Base-by-base conservation (phyloP, 2,113 vertebrate genomes). In the Daboia siamensis region DNA sequence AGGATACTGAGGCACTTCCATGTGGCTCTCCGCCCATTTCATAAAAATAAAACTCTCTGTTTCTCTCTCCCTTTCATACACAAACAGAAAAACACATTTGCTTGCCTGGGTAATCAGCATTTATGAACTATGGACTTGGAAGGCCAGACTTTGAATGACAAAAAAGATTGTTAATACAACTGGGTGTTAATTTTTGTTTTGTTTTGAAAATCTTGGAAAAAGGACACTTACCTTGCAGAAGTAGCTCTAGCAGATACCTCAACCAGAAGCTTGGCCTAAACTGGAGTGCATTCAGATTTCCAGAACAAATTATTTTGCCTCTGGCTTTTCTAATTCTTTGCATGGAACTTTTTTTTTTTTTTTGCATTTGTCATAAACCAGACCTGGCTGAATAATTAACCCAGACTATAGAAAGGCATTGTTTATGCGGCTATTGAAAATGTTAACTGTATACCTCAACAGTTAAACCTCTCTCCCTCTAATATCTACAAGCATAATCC, bases 161-260 rank as follows among this genome's bases (percentile, higher is more conserved):
- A 56, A 88, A 97, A 97, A 29, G 96, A 95, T 96, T 97, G 95
- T 96, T 97, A 98, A 97, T 96, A 96, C 96, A 96, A 95, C 97
- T 96, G 98, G 95, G 97, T 97, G 97, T 98, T 98, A 94, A 97
- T 98, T 98, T 97, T 97, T 97, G 96, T 96, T 96, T 98, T 98
- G 97, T 96, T 94, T 97, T 93, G 96, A 94, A 93, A 97, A 96
- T 97, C 96, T 97, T 98, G 97, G 98, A 97, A 98, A 95, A 2
- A 97, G 93, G 93, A 74, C 94, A 94, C 96, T 96, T 94, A 97
- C 95, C 97, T 97, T 95, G 94, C 94, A 94, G 95, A 97, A 96
- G 96, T 94, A 97, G 95, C 95, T 96, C 94, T 95, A 97, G 95
- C 94, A 96, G 97, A 98, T 95, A 97, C 95, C 97, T 95, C 95